These are phyloP conservation scores for Chunga burmeisteri DNA, from an alignment of 2,113 vertebrate genomes.

Conservation along the genomic window DNA sequence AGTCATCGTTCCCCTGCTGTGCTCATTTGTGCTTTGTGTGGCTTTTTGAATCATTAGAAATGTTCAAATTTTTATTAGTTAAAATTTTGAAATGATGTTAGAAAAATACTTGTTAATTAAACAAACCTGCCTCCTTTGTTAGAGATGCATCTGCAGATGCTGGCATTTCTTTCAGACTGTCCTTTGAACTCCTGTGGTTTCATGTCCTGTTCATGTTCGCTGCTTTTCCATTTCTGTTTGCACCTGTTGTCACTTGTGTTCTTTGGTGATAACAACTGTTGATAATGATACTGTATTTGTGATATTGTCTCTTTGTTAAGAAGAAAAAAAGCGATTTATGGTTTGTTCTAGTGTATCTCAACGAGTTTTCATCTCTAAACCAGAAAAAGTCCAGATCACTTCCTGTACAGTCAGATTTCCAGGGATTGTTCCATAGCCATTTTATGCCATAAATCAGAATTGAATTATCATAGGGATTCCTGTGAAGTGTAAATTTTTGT, in stretches of 20 bases:
- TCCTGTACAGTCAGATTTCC: constrained; percentile 23
- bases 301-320: rapidly evolving
- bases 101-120: not conserved
- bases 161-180: not conserved
- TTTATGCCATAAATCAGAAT: not conserved
- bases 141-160: rapidly evolving
- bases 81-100: rapidly evolving
- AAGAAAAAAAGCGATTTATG: rapidly evolving
- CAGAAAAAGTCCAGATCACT: not conserved
- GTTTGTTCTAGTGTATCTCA: rapidly evolving
- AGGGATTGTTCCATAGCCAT: not conserved
- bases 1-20: not conserved
- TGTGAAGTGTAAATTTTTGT: constrained; percentile 44
- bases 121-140: not conserved
- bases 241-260: not conserved
- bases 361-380: not conserved
- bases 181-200: not conserved
- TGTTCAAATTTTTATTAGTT: rapidly evolving
- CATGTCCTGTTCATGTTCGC: not conserved
- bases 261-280: not conserved
- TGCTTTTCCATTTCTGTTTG: not conserved
- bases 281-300: rapidly evolving
- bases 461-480: not conserved
- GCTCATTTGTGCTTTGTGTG: not conserved
- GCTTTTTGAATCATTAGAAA: not conserved